Conservation (phyloP, 2,797 vertebrate species). For the Lophotriccus pileatus region DNA sequence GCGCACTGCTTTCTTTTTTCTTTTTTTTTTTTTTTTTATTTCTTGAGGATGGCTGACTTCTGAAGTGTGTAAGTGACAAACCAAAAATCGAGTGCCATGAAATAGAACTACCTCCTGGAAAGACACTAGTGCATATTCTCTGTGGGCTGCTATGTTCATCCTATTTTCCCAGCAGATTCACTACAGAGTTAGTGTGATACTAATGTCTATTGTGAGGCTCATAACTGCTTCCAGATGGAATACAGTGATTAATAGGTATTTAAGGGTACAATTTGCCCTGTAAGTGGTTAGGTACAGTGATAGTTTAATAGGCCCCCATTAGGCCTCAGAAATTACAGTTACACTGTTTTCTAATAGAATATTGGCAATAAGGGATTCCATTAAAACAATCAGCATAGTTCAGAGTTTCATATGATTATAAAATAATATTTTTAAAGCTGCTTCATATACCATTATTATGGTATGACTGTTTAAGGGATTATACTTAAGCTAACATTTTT, state of each 20-base stretch:
- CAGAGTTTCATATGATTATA: slow-evolving; percentile 41
- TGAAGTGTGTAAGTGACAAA: slow-evolving; percentile 14
- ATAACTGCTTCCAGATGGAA: slow-evolving; percentile 46
- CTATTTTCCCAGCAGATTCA: slow-evolving; percentile 8
- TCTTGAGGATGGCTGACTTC: background rate
- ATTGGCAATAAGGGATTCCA: slow-evolving; percentile 47
- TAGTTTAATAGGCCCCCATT: slow-evolving; percentile 12
- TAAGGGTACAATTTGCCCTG: slow-evolving; percentile 43
- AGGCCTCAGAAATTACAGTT: slow-evolving; percentile 31
- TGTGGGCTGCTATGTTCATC: background rate
- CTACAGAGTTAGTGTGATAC: background rate
- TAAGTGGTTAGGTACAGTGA: slow-evolving; percentile 24
- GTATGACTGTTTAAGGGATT: slow-evolving; percentile 65
- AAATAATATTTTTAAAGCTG: slow-evolving; percentile 62
- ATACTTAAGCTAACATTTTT: slow-evolving; percentile 65
- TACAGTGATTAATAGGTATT: slow-evolving; percentile 13
- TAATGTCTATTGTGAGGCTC: slow-evolving; percentile 15
- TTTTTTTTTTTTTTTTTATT: background rate
- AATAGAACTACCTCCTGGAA: slow-evolving; percentile 53
- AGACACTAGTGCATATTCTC: background rate
- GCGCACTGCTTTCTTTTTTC: background rate
- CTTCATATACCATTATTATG: slow-evolving; percentile 56
- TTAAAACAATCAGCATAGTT: slow-evolving; percentile 39
- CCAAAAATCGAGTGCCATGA: slow-evolving; percentile 7
- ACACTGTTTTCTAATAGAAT: slow-evolving; percentile 39